Base-by-base conservation (phyloP, 2,888 invertebrate genomes). In the Ichneumoninae sp. region DNA sequence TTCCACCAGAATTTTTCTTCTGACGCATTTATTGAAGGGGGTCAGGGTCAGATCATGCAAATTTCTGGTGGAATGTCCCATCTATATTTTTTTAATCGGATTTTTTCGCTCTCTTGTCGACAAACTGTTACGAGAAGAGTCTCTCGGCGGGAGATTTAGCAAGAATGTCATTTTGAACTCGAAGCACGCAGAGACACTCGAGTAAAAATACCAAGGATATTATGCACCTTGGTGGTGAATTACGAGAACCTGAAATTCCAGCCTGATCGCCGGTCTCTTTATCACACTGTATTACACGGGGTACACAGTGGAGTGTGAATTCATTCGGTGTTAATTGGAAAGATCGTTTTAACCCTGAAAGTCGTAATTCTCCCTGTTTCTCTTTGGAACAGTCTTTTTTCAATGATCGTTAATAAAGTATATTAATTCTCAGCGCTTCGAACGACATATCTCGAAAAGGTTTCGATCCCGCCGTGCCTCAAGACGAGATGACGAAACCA, bases 91-190 rank as follows among this genome's bases (percentile, higher is more conserved):
- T 33, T 33, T 33, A 33, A 33, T 33, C 0, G 33, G 7, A 33
- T 33, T 33, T 33, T 33, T 33, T 33, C 7, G 33, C 33, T 6
- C 33, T 7, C 7, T 6, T 7, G 7, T 6, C 33, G 33, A 33
- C 33, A 33, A 33, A 33, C 5, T 33, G 6, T 33, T 7, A 33
- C 33, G 13, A n/a, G 13, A 36, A 26, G 47, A 44, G 5, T 26
- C 8, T 4, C 19, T 44, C 47, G 30, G 10, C 30, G 47, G 26
- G 47, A 84, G 72, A 74, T 74, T 77, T 77, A 19, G 50, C 62
- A 80, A 80, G 80, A 80, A 84, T 84, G 84, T 80, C 71, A 80
- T 33, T 83, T 80, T 83, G 60, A 68, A 83, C 76, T 66, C 47
- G 83, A 80, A 65, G 69, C 74, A 50, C 69, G 72, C 47, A 65